Conservation (phyloP, 1,140 invertebrate species). For the Drosophila tropicalis region DNA sequence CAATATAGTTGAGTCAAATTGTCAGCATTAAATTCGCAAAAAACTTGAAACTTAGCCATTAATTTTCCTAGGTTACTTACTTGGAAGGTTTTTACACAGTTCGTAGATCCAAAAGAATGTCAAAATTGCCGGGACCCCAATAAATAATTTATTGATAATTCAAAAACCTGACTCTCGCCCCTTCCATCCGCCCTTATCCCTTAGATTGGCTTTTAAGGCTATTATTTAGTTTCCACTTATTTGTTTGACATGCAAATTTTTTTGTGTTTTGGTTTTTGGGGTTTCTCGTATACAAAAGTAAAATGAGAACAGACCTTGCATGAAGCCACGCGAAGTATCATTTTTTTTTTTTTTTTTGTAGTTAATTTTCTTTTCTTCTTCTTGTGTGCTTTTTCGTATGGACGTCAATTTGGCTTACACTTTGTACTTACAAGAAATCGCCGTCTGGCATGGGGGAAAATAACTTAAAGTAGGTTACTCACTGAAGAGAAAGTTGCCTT, state of each 20-base stretch:
- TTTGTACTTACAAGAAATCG: constrained; percentile 43
- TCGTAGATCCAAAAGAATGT: too few species aligned
- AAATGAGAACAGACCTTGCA: constrained; percentile 46
- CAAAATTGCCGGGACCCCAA: too few species aligned
- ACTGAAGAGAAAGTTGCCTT: constrained; percentile 34
- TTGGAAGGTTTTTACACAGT: too few species aligned
- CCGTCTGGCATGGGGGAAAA: constrained; percentile 62
- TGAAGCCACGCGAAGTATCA: constrained; percentile 45
- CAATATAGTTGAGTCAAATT: too few species aligned
- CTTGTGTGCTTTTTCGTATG: constrained; percentile 20
- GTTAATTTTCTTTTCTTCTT: constrained; percentile 9
- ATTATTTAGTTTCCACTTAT: constrained; percentile 28
- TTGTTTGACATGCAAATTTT: constrained; percentile 57
- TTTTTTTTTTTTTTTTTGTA: constrained; percentile 31
- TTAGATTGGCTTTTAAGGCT: constrained; percentile 9
- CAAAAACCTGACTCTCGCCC: background rate
- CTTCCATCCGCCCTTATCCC: background rate
- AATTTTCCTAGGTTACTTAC: too few species aligned
- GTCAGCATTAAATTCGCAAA: too few species aligned
- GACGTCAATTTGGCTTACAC: constrained; percentile 63
- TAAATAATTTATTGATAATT: too few species aligned
- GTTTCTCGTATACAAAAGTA: constrained; percentile 32
- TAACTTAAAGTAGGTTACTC: constrained; percentile 74
- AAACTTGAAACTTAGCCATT: too few species aligned
- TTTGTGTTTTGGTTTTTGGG: background rate